Base-by-base conservation (phyloP, 1,140 invertebrate species). In the Ceratosolen solmsi region DNA sequence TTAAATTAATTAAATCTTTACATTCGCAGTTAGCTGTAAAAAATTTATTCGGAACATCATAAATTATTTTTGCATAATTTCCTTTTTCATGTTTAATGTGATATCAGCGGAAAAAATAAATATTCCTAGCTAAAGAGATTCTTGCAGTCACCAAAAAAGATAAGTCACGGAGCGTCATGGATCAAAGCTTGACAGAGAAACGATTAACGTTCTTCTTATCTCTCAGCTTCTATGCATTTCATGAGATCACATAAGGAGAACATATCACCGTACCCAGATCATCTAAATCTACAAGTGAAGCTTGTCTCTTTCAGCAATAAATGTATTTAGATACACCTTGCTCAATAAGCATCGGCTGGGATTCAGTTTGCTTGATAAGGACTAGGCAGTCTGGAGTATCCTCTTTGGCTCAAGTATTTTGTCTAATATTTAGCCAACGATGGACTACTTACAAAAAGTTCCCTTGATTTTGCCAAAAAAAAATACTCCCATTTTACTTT, bases 121-220 rank as follows among this genome's bases (percentile, higher is more conserved):
- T 63, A 20, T 63, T 63, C 27, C 33, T 33, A 63, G 30, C 30
- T 17, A 1, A 17, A 25, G 22, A 27, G 30, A 22, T 20, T 22
- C 9, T 51, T 2, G 22, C 2, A 58, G 54, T 73, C 13, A 22
- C 33, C 22, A 41, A 60, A 75, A 76, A 60, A 60, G 73, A 76
- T 76, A 76, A 76, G 30, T 17, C 73, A 60, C 56, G 73, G 15
- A 60, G 22, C 27, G 60, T 20, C 30, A 63, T 33, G 60, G 30
- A 63, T 63, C 60, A 63, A 63, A 63, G 30, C 60, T 33, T 11
- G 60, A 36, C 60, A 33, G 60, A 63, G 15, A 33, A 63, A 30
- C 60, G 60, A 17, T 63, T 63, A 63, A 63, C 60, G 30, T 63
- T n/a, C n/a, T n/a, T n/a, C 60, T 63, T 63, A 63, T 63, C 60